Base-by-base conservation (phyloP, 2,797 vertebrate species). In the Tauraco hartlaubi region DNA sequence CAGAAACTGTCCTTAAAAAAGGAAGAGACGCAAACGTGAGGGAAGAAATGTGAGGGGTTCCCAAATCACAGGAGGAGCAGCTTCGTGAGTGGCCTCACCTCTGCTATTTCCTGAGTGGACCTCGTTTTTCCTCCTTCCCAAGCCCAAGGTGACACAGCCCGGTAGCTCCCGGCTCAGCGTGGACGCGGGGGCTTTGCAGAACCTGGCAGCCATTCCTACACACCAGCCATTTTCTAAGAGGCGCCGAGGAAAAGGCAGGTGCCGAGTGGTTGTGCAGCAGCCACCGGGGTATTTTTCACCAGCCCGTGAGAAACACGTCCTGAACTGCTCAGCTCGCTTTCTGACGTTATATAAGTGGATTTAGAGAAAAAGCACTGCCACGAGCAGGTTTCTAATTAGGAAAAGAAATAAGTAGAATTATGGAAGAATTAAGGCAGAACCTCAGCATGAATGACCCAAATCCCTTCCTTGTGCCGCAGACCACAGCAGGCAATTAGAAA, bases 361-460 rank as follows among this genome's bases (percentile, higher is more conserved):
- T 88, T 85, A 51, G 46, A 78, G 73, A 76, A 91, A 91, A 88
- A 84, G 29, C 54, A 55, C 46, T 75, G 76, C 85, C 76, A 71
- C 51, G 39, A 91, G 56, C 82, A 86, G 67, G 63, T 58, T 91
- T 93, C 80, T 95, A 94, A 94, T 95, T 95, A 88, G 90, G 77
- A 96, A 94, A 95, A 95, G 43, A 93, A 95, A 91, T 66, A 96
- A 92, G 88, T 39, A 93, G 93, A 95, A 89, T 93, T 89, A 91
- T 19, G 51, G 87, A 94, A 96, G 87, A 94, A 96, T 95, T 93
- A 95, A 97, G 80, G 82, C 67, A 96, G 78, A 86, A 90, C 87
- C 93, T 81, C 96, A 90, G 90, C 90, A 81, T 79, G 93, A 96
- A 91, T 86, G 88, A 97, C 88, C 92, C 84, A 95, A 92, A 95